Evolutionary conservation across 92 coral and sea anemone species (phyloP), one percentile per base, ranked within the genome.

Genomic region (Umimayanthus kanabou): DNA sequence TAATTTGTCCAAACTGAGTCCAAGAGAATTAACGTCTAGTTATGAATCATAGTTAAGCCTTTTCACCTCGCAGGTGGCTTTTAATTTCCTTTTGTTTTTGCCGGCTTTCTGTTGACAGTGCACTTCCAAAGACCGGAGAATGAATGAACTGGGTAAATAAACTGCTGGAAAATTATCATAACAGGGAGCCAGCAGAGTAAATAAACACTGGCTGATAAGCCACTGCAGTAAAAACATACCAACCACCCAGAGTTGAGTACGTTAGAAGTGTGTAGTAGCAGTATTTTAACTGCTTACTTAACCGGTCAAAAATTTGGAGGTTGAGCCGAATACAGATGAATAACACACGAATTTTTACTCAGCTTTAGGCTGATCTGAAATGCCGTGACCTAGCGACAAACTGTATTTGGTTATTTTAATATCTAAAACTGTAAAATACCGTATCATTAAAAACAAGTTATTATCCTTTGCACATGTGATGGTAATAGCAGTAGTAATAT

Each of bases 121-220:
- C 86, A 66, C 86, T 81, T 40, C 6, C 64, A 0, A 25, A 66
- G 64, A 81, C 50, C 26, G 85, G 8, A 64, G 74, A 58, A 81
- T 81, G 66, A 81, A 81, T 82, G 86, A 28, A 66, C 39, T 42
- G 74, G 47, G 6, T 47, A 67, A 82, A 82, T 47, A 82, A 67
- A 65, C 39, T 65, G 16, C 15, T 16, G 39, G 49, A 14, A 82
- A 67, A 82, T 66, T 82, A 40, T 23, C 86, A 82, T 82, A 82
- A 82, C 33, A 77, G 33, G 13, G 64, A 78, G 64, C 15, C 39
- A 20, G 61, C 81, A 78, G 33, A 43, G 81, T 78, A 45, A 78
- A 78, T 28, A 78, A 78, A 78, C 81, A 42, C 29, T 1, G 30
- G 39, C 66, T 6, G 22, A 26, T 6, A 9, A 72, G 20, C 40